Evolutionary conservation across 2,888 invertebrate genomes (phyloP), one percentile per base, ranked within the genome.

Genomic region (Dorcus parallelipipedus): DNA sequence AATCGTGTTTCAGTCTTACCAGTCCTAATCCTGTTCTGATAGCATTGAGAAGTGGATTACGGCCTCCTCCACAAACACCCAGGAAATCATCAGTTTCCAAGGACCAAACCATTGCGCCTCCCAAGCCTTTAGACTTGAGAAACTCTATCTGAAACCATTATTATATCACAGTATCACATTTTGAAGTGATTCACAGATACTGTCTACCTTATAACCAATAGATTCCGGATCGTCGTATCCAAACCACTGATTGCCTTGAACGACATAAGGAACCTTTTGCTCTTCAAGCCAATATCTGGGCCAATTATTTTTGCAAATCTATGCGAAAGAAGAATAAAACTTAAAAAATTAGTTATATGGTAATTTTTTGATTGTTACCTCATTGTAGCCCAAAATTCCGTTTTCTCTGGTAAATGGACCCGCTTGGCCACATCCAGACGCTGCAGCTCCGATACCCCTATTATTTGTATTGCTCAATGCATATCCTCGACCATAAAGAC

Each of bases 51-150:
- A 92, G 73, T 0, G 88, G 86, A 73, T 82, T 87, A 49, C 26
- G 26, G 26, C 79, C 79, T 5, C 68, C 70, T 0, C 85, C 83
- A 65, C 90, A 90, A 0, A 71, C 64, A 0, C 87, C 89, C 8
- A 72, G 77, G 68, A 89, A 89, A 70, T 92, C 92, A 67, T 92
- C 92, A 3, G 88, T 88, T 71, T 93, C 93, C 9, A 92, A 80
- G 45, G 89, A 88, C 92, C 92, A 93, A 0, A 89, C 70, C 90
- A 92, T 91, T 0, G 83, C 80, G 26, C 90, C 91, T 53, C 80
- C 81, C 53, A 86, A 70, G 56, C 80, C 17, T 23, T 47, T 47
- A 2, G 23, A 17, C 17, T 20, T 47, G 2, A 26, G 26, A 26
- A 26, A 26, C 3, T 26, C 26, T 26, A 26, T 26, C 26, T 26